A percentile compares a stretch with the other conserved stretches of the same genome.
phyloP scores from a whole-genome alignment of 2,113 vertebrate genomes.

The Anoura caudifer region DNA sequence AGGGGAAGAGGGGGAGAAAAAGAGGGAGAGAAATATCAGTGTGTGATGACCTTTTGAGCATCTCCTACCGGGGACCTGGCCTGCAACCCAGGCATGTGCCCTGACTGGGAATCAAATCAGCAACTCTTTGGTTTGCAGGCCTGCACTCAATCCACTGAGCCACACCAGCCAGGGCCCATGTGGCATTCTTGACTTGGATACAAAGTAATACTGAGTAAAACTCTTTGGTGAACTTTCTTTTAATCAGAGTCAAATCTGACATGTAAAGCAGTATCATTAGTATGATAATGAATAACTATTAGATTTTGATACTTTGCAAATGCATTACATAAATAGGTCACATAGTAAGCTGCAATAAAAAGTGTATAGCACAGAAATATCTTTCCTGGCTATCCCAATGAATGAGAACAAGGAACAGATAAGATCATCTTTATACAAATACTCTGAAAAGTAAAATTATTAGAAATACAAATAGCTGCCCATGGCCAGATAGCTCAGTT shows the following conservation, averaged over 20 bases:
- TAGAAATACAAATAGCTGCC: not conserved
- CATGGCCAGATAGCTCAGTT: too few relatives aligned
- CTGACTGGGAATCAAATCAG: too few relatives aligned
- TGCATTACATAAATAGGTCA: not conserved
- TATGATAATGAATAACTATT: not conserved
- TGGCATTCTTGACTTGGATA: not conserved
- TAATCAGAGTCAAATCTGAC: not conserved
- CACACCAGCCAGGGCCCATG: not conserved
- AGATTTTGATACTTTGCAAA: not conserved
- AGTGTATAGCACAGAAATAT: not conserved
- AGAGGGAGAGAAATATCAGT: too few relatives aligned
- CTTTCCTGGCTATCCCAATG: not conserved
- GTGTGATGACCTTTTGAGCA: too few relatives aligned
- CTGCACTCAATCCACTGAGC: too few relatives aligned
- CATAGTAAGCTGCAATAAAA: not conserved
- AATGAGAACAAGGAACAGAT: not conserved
- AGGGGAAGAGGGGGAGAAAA: too few relatives aligned
- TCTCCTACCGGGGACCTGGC: too few relatives aligned
- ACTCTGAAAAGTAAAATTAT: not conserved
- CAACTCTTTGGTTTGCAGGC: too few relatives aligned
- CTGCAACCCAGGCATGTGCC: too few relatives aligned
- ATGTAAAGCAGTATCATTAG: not conserved
- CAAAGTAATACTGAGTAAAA: not conserved
- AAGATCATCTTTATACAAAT: not conserved
- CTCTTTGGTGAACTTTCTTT: not conserved